Percentiles rank a stretch among this genome's conserved stretches.
Evolutionary conservation across 2,888 invertebrate genomes (phyloP).

Genomic region (Barypeithes pellucidus): DNA sequence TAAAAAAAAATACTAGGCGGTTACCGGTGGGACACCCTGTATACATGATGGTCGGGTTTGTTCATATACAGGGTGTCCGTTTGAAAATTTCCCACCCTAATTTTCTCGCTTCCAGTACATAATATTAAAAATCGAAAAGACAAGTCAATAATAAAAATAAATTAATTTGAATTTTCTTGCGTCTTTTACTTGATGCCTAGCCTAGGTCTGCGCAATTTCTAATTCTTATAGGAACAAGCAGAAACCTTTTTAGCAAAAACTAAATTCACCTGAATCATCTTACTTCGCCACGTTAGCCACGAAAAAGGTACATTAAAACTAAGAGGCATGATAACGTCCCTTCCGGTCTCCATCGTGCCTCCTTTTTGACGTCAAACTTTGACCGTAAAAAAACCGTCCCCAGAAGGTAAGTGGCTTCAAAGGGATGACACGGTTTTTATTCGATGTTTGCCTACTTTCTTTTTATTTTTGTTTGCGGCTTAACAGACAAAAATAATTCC

Average conservation of each 20-base stretch:
- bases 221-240: too few species aligned
- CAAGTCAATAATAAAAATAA: too few species aligned
- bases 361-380: constrained; percentile 31
- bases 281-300: neutral
- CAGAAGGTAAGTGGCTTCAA: constrained; percentile 24
- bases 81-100: too few species aligned
- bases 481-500: neutral
- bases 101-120: too few species aligned
- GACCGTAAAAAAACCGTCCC: constrained; percentile 36
- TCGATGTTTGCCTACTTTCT: constrained; percentile 5
- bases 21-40: too few species aligned
- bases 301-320: constrained; percentile 7
- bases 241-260: neutral
- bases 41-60: too few species aligned
- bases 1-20: too few species aligned
- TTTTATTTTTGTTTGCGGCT: constrained; percentile 13
- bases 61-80: too few species aligned
- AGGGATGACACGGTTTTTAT: constrained; percentile 19
- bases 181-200: too few species aligned
- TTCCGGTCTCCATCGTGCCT: constrained; percentile 22
- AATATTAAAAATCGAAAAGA: too few species aligned
- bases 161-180: too few species aligned
- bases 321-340: constrained; percentile 26
- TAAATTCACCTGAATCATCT: neutral
- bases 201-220: too few species aligned